Evolutionary conservation across 2,888 invertebrate species (phyloP), one percentile per base, ranked within the genome.

Genomic region (Phymatocera aterrima): DNA sequence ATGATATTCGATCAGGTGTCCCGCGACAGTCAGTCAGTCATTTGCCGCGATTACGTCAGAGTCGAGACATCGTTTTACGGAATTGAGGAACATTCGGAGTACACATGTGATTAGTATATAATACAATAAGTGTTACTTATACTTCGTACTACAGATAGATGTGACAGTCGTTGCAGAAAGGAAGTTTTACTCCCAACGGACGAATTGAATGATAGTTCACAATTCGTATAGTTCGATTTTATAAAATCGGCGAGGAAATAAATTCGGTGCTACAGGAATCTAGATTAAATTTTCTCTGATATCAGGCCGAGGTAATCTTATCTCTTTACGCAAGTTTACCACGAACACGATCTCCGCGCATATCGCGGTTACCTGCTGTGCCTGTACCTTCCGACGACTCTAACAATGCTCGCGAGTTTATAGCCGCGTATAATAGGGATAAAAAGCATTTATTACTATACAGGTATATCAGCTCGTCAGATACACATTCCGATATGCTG

Each of bases 241-340:
- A n/a, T n/a, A n/a, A n/a, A n/a, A n/a, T n/a, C n/a, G n/a, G n/a
- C n/a, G 46, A 8, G 21, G 1, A 43, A 40, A 48, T 72, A 43
- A 15, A 51, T 31, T 72, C 18, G 48, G 51, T 34, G 10, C n/a
- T 40, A 18, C 18, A 18, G 24, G 34, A 43, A 72, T 72, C 72
- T 51, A 51, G 72, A 72, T 72, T 72, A 72, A 34, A 72, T 48
- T 72, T n/a, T n/a, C 51, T 34, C 48, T 3, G 72, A 72, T 72
- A 72, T 51, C 48, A 72, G 43, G 34, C 31, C n/a, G 18, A 2
- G 18, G 43, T 72, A 72, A 72, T 72, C 72, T 72, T 72, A 72
- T 72, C 72, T 65, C 43, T 57, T 28, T 57, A 5, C 24, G 34
- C 51, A 10, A 34, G 21, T 31, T 15, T 51, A 72, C 72, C 72